phyloP scores from a whole-genome alignment of 1,140 invertebrate genomes.

The Apolygus lucorum region DNA sequence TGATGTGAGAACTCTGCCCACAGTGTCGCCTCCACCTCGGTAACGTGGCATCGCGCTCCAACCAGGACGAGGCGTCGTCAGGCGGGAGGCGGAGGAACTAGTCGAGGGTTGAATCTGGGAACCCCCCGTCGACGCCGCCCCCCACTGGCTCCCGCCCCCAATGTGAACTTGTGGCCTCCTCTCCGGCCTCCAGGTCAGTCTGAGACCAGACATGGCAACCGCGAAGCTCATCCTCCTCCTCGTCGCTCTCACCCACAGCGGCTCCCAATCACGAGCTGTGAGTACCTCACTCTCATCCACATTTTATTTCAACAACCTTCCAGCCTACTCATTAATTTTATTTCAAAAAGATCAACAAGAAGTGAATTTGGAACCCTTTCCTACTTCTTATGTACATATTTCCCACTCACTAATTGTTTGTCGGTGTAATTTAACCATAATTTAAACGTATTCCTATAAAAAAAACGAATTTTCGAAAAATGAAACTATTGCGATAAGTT shows the following conservation, averaged over 20 bases:
- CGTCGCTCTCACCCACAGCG: not conserved
- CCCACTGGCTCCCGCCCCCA: not conserved
- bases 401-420: too few species aligned
- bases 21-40: not conserved
- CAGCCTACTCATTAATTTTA: too few species aligned
- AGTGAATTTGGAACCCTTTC: too few species aligned
- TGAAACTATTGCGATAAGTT: too few species aligned
- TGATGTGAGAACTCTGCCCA: too few species aligned
- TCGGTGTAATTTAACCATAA: too few species aligned
- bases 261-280: not conserved
- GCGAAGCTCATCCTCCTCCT: not conserved
- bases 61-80: too few species aligned
- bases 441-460: too few species aligned
- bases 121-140: not conserved
- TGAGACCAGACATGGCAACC: not conserved
- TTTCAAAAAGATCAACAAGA: too few species aligned
- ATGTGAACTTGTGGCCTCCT: slow-evolving; percentile 4
- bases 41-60: not conserved
- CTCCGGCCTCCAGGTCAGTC: slow-evolving; percentile 4
- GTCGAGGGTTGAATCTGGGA: not conserved
- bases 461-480: too few species aligned
- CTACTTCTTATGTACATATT: too few species aligned
- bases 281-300: not conserved
- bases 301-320: not conserved
- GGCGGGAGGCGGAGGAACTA: not conserved